Base-by-base conservation (phyloP, 2,797 vertebrate genomes). In the Dermochelys coriacea region DNA sequence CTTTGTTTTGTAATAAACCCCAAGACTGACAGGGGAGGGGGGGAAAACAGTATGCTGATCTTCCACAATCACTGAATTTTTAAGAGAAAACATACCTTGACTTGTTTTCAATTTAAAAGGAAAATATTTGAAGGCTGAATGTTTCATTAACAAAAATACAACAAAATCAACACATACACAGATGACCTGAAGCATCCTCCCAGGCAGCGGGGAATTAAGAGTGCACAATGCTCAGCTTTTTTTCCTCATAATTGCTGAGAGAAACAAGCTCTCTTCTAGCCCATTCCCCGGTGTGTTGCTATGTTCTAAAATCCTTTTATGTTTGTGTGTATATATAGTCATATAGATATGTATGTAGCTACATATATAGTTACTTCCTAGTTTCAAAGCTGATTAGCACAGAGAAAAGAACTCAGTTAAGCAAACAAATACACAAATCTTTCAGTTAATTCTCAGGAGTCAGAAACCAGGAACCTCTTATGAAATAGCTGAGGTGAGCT, bases 21-120 rank as follows among this genome's bases (percentile, higher is more conserved):
- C n/a, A 55, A 84, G 86, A 94, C 95, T 88, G 93, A 97, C 95
- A 88, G 84, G 80, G 68, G 86, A 95, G 8, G 15, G 50, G 90
- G 86, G 91, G 94, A 93, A 85, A 89, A 85, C 88, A 97, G 94
- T 91, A 80, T 91, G 95, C 96, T 97, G 96, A 96, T 96, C 93
- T 95, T 91, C 94, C 96, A 95, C n/a, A 1, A 3, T 78, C 82
- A 90, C 90, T 96, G 93, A 96, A 97, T 96, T 95, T 95, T 95
- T 96, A 96, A 97, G 93, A 85, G 93, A 71, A 95, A 96, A 94
- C 89, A 95, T 90, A 97, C 97, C 96, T 97, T 97, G 93, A 97
- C 91, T 93, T 95, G 93, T 90, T 97, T 95, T 95, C 91, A 96
- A 85, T 88, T 97, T 96, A 3, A 52, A 80, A 54, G 8, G 94